A percentile compares a stretch with the other conserved stretches of the same genome.
These are phyloP conservation scores for Zaprionus ghesquierei DNA, from an alignment of 1,140 invertebrate species.

Conservation along the genomic window DNA sequence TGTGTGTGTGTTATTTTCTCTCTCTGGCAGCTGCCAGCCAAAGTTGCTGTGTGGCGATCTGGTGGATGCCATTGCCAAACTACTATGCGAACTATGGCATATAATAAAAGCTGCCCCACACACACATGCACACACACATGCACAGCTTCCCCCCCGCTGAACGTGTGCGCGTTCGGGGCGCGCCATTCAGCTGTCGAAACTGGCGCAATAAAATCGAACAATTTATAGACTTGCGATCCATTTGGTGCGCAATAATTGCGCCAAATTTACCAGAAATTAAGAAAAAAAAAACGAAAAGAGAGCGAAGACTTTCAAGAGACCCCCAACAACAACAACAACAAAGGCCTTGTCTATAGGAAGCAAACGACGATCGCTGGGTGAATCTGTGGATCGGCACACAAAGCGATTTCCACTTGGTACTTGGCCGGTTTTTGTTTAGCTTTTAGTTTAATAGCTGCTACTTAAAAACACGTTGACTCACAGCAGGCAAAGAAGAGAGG, in stretches of 20 bases:
- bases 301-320: not conserved
- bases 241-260: conserved; percentile 80
- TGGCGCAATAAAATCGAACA: conserved; percentile 81
- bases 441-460: conserved; percentile 74
- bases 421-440: conserved; percentile 62
- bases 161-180: conserved; percentile 1
- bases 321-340: no score
- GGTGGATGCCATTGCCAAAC: conserved; percentile 74
- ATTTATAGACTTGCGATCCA: conserved; percentile 80
- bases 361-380: not conserved
- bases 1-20: not conserved
- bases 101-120: conserved; percentile 39
- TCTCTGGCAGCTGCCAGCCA: conserved; percentile 18
- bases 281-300: conserved; percentile 25
- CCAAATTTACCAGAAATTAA: conserved; percentile 76
- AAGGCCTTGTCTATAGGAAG: conserved; percentile 9
- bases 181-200: conserved; percentile 78
- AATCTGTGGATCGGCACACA: conserved; percentile 6
- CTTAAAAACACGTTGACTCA: conserved; percentile 76
- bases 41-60: conserved; percentile 12
- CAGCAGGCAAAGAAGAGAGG: conserved; percentile 5
- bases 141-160: not conserved
- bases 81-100: conserved; percentile 69
- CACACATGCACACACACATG: conserved; percentile 13
- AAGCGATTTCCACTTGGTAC: conserved; percentile 63